phyloP scores from a whole-genome alignment of 2,113 vertebrate species.

The Apaloderma vittatum region DNA sequence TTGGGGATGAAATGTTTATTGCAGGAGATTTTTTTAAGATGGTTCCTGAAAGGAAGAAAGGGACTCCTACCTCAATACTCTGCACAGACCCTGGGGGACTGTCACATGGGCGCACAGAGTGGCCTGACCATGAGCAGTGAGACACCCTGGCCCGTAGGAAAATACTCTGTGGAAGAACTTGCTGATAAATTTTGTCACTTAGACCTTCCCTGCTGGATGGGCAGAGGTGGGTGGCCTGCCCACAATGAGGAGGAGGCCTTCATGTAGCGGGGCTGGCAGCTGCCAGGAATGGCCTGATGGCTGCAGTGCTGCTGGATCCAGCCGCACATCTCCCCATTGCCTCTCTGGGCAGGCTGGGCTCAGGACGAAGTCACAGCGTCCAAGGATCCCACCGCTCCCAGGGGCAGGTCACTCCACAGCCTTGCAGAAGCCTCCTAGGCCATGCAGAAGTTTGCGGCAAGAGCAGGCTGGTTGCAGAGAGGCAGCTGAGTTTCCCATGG shows the following conservation, averaged over 20 bases:
- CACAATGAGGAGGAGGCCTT: neutral
- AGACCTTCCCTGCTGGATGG: neutral
- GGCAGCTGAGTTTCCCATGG: neutral
- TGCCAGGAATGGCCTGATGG: neutral
- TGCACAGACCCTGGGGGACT: neutral
- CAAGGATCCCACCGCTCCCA: neutral
- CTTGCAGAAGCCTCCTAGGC: neutral
- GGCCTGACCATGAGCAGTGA: fast-evolving
- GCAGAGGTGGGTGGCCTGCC: neutral
- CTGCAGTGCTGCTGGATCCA: neutral
- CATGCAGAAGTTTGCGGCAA: neutral
- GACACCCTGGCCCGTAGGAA: fast-evolving
- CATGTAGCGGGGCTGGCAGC: no score
- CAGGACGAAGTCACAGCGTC: neutral
- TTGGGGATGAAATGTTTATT: conserved; percentile 65
- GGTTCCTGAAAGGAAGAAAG: conserved; percentile 13
- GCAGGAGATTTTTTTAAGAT: conserved; percentile 56
- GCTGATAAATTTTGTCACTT: neutral
- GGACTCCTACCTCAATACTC: neutral
- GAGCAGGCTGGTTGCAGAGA: neutral
- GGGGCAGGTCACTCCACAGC: neutral
- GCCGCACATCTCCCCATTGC: fast-evolving
- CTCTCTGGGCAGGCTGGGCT: neutral
- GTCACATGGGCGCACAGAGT: neutral
- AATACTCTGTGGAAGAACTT: neutral